Evolutionary conservation across 2,888 invertebrate species (phyloP).

Genomic region (Dynastes maya): DNA sequence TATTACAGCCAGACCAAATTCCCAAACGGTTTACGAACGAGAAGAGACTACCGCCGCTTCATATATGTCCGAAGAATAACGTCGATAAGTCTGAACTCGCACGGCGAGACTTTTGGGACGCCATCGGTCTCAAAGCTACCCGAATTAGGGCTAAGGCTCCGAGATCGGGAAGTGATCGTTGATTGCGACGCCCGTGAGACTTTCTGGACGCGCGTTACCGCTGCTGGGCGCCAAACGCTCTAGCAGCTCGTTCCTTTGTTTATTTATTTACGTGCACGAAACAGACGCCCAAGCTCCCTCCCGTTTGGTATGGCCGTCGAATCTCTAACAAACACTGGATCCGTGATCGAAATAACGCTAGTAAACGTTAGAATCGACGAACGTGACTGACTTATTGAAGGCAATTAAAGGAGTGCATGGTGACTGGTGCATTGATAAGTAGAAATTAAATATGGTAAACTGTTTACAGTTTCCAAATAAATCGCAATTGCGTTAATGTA

Average conservation of each 20-base stretch:
- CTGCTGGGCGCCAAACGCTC: slow-evolving; percentile 25
- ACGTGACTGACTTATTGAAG: slow-evolving; percentile 47
- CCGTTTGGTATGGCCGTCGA: not conserved
- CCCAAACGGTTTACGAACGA: not conserved
- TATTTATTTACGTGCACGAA: slow-evolving; percentile 35
- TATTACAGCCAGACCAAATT: not conserved
- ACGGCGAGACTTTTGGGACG: slow-evolving; percentile 8
- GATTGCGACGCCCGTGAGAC: slow-evolving; percentile 66
- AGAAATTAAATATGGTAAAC: no score
- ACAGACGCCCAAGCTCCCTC: not conserved
- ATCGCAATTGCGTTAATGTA: no score
- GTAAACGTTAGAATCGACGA: slow-evolving; percentile 37
- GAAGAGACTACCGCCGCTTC: slow-evolving; percentile 4
- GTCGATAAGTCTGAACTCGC: slow-evolving; percentile 14
- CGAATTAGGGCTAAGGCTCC: slow-evolving; percentile 56
- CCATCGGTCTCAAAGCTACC: slow-evolving; percentile 55
- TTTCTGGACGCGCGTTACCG: slow-evolving; percentile 28
- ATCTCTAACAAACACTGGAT: slow-evolving; percentile 39
- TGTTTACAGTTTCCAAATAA: no score
- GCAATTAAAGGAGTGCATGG: slow-evolving; percentile 43
- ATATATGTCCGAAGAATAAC: slow-evolving; percentile 10
- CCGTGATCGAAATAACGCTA: slow-evolving; percentile 48
- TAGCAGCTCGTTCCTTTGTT: slow-evolving; percentile 14
- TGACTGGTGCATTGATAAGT: not conserved
- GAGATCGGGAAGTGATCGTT: slow-evolving; percentile 63